phyloP scores from a whole-genome alignment of 2,797 vertebrate species.

The Gymnocypris eckloni region DNA sequence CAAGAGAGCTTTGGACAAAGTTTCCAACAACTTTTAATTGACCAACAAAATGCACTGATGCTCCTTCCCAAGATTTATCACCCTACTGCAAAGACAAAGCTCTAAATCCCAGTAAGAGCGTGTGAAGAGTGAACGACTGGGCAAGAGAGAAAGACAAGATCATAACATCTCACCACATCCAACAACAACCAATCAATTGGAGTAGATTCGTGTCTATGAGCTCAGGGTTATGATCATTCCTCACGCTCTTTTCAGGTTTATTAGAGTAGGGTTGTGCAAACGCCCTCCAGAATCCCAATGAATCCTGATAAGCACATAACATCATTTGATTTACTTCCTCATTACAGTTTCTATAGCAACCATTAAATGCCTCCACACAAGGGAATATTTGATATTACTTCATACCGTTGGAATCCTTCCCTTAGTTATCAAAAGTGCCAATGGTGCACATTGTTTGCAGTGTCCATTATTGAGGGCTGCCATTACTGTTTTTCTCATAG shows the following conservation, averaged over 20 bases:
- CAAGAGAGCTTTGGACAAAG: slow-evolving; percentile 35
- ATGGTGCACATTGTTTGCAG: slow-evolving; percentile 12
- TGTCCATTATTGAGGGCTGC: background rate
- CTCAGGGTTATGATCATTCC: background rate
- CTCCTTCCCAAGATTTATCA: slow-evolving; percentile 18
- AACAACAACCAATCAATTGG: slow-evolving; percentile 26
- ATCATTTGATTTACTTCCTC: slow-evolving; percentile 51
- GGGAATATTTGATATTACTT: slow-evolving; percentile 37
- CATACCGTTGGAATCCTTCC: slow-evolving; percentile 12
- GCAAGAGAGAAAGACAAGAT: slow-evolving; percentile 4
- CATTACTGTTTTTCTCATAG: background rate
- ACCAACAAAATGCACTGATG: slow-evolving; percentile 40
- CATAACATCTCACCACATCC: slow-evolving; percentile 19
- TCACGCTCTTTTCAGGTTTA: slow-evolving; percentile 16
- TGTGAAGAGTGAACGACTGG: background rate
- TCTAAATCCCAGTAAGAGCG: background rate
- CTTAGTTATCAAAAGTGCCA: slow-evolving; percentile 14
- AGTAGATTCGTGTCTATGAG: background rate
- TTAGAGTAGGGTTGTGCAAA: background rate
- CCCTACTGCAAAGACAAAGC: slow-evolving; percentile 17
- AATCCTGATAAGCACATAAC: slow-evolving; percentile 45
- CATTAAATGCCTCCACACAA: slow-evolving; percentile 41
- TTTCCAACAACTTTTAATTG: slow-evolving; percentile 61
- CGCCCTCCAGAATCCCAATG: slow-evolving; percentile 32
- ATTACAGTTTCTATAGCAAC: slow-evolving; percentile 60